Evolutionary conservation across 64 coral and sea anemone genomes (phyloP).

Genomic region (Montipora efflorescens): DNA sequence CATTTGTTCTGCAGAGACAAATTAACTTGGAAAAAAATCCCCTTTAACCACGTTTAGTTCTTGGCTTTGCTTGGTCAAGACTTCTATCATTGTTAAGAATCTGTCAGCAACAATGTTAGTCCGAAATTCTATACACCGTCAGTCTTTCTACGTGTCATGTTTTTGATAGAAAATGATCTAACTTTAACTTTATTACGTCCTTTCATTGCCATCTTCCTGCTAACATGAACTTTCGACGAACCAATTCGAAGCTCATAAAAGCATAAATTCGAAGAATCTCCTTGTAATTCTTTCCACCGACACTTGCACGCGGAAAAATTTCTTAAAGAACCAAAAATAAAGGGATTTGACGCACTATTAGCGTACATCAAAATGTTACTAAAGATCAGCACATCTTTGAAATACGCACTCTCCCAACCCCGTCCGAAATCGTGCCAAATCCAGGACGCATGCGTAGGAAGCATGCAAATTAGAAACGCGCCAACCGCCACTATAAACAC

Average conservation of each 20-base stretch:
- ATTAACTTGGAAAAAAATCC: no score
- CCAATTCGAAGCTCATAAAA: slow-evolving; percentile 49
- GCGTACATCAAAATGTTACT: slow-evolving; percentile 89
- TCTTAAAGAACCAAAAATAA: slow-evolving; percentile 85
- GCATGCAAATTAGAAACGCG: slow-evolving; percentile 87
- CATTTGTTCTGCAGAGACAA: no score
- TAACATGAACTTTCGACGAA: not conserved
- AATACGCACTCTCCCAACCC: slow-evolving; percentile 45
- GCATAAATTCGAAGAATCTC: not conserved
- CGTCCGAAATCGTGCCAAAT: slow-evolving; percentile 91
- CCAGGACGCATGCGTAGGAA: slow-evolving; percentile 91
- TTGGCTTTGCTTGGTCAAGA: no score
- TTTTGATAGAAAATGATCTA: not conserved
- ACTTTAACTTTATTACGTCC: not conserved
- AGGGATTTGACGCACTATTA: slow-evolving; percentile 88
- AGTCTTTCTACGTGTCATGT: not conserved
- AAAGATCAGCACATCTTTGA: slow-evolving; percentile 82
- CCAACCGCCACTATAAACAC: slow-evolving; percentile 89
- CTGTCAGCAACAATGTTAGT: not conserved
- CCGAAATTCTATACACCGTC: not conserved
- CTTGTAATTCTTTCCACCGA: not conserved
- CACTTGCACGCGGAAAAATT: not conserved
- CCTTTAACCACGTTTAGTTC: no score
- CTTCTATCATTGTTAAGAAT: no score
- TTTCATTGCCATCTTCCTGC: slow-evolving; percentile 30